Percentiles rank a stretch among this genome's conserved stretches.
phyloP scores from a whole-genome alignment of 2,113 vertebrate species.

The Pao palembangensis region DNA sequence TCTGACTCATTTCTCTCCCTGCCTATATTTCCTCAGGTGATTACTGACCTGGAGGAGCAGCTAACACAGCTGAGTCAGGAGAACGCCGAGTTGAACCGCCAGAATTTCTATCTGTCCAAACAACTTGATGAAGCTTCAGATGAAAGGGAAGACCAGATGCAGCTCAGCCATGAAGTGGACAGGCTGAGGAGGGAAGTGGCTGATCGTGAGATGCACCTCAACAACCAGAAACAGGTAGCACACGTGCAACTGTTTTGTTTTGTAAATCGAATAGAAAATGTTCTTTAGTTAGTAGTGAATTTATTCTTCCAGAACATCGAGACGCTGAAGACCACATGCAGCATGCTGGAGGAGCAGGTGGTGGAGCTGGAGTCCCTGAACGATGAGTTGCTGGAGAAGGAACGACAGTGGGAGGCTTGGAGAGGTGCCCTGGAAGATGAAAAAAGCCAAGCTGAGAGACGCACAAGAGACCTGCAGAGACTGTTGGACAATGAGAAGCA shows the following conservation, averaged over 20 bases:
- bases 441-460: conserved; percentile 93
- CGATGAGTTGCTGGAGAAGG: conserved; percentile 94
- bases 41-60: conserved; percentile 97
- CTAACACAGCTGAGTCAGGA: conserved; percentile 95
- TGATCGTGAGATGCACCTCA: conserved; percentile 95
- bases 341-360: conserved; percentile 98
- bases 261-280: background rate
- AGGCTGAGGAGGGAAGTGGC: conserved; percentile 93
- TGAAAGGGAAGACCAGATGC: conserved; percentile 86
- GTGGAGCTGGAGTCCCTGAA: conserved; percentile 97
- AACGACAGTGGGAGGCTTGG: conserved; percentile 97
- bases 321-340: conserved; percentile 98
- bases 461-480: conserved; percentile 90
- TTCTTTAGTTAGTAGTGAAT: background rate
- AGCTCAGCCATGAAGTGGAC: conserved; percentile 91
- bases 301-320: conserved; percentile 88
- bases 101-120: conserved; percentile 98
- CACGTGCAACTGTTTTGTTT: background rate
- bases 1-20: conserved; percentile 10
- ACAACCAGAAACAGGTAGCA: conserved; percentile 93
- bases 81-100: conserved; percentile 95
- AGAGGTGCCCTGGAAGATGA: conserved; percentile 91
- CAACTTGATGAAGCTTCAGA: conserved; percentile 93
- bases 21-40: conserved; percentile 79
- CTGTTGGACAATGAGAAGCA: conserved; percentile 96